These are phyloP conservation scores for Automeris io DNA, from an alignment of 2,888 invertebrate species.

Conservation along the genomic window DNA sequence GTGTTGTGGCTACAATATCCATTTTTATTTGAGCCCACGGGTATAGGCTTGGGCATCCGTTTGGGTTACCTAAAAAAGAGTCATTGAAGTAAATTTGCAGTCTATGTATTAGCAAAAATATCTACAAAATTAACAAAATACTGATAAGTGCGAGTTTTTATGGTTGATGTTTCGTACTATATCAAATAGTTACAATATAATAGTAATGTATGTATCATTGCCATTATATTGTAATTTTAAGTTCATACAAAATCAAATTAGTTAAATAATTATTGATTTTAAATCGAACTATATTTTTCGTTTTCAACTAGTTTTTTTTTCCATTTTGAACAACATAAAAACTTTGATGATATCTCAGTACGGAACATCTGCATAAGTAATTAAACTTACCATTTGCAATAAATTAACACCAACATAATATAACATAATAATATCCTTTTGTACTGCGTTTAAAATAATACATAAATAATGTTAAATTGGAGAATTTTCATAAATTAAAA, in stretches of 20 bases:
- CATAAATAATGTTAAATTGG: constrained; percentile 12
- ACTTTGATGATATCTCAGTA: constrained; percentile 22
- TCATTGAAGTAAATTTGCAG: constrained; percentile 52
- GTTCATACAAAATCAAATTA: too few species aligned
- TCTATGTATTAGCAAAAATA: constrained; percentile 12
- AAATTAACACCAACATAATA: constrained; percentile 68
- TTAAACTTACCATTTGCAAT: constrained; percentile 59
- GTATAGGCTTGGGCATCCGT: constrained; percentile 67
- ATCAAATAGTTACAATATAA: too few species aligned
- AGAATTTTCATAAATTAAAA: constrained; percentile 8
- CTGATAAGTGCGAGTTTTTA: constrained; percentile 7
- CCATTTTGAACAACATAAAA: too few species aligned
- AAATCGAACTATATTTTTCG: too few species aligned
- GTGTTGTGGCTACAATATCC: constrained; percentile 53
- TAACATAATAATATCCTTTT: constrained; percentile 18
- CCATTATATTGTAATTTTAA: too few species aligned
- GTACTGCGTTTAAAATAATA: constrained; percentile 23
- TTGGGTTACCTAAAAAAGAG: constrained; percentile 76
- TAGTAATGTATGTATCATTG: too few species aligned
- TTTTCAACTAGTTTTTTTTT: too few species aligned
- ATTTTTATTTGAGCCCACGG: constrained; percentile 58
- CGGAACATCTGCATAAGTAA: constrained; percentile 30
- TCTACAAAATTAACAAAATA: constrained; percentile 23
- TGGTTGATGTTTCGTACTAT: constrained; percentile 12
- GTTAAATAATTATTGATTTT: too few species aligned